Evolutionary conservation across 2,113 vertebrate genomes (phyloP).

Genomic region (Ahaetulla prasina): DNA sequence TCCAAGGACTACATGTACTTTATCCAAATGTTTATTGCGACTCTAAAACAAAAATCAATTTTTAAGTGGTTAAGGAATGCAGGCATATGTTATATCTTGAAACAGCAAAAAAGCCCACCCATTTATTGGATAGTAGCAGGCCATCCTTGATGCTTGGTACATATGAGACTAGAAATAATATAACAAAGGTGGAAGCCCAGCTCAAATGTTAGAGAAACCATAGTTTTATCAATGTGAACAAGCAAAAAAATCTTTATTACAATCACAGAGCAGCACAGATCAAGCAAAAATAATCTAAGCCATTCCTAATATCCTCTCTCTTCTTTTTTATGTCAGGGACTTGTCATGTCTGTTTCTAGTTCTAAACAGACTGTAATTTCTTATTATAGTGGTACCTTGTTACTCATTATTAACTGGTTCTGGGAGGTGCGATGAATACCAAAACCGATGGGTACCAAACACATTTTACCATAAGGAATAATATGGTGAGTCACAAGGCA

Average conservation of each 20-base stretch:
- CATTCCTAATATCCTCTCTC: not conserved
- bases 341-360: not conserved
- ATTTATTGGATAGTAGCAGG: not conserved
- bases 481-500: not conserved
- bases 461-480: not conserved
- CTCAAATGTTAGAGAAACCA: not conserved
- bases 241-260: not conserved
- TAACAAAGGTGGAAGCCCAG: not conserved
- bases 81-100: not conserved
- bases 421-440: not conserved
- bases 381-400: not conserved
- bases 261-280: not conserved
- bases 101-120: not conserved
- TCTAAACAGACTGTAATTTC: not conserved
- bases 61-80: not conserved
- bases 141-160: not conserved
- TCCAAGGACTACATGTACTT: slow-evolving; percentile 84
- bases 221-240: not conserved
- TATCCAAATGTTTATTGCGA: slow-evolving; percentile 66
- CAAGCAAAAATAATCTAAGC: not conserved
- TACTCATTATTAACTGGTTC: not conserved
- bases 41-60: slow-evolving; percentile 70
- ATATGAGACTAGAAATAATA: not conserved
- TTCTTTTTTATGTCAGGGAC: not conserved
- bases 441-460: not conserved